Base-by-base conservation (phyloP, 2,113 vertebrate species). In the Halcyon senegalensis region DNA sequence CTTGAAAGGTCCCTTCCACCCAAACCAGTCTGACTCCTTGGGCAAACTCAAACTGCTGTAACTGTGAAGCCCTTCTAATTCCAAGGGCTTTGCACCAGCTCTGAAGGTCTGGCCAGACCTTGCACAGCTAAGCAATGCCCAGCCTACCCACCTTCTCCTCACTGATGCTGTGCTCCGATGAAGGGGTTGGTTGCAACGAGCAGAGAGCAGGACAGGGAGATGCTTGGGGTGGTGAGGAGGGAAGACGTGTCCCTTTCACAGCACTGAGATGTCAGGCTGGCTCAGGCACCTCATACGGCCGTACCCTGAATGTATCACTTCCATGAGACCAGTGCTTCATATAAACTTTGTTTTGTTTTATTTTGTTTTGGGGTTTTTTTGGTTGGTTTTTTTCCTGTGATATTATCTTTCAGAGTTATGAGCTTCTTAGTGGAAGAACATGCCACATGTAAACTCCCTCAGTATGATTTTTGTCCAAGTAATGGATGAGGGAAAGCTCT, bases 131-230 rank as follows among this genome's bases (percentile, higher is more conserved):
- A 44, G 31, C 44, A 53, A 75, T 4, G 31, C 31, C 75, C 62
- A 37, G 2, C 35, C 64, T 48, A 31, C 13, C 2, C 28, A 13
- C 13, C 44, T 48, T 58, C 33, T 6, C 17, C 19, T 24, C 46
- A 20, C 15, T 55, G 85, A 33, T 0, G 0, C 8, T 5, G 10
- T 46, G 48, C 23, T 16, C 0, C 1, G 46, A 46, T 21, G 17
- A 83, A 50, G 43, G n/a, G 28, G 7, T 44, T 90, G 75, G 51
- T 23, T 68, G 63, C 30, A 76, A 24, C 0, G 0, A 60, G 33
- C 1, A 0, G 2, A 0, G 4, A 43, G 48, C 16, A 75, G 28
- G 31, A 25, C 53, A 51, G 31, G 58, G 35, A 79, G 48, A 83
- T 15, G 35, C 3, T 46, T 88, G 75, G 58, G 11, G 10, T 1